Conservation (phyloP, 2,888 invertebrate species). For the Xylota sylvarum region DNA sequence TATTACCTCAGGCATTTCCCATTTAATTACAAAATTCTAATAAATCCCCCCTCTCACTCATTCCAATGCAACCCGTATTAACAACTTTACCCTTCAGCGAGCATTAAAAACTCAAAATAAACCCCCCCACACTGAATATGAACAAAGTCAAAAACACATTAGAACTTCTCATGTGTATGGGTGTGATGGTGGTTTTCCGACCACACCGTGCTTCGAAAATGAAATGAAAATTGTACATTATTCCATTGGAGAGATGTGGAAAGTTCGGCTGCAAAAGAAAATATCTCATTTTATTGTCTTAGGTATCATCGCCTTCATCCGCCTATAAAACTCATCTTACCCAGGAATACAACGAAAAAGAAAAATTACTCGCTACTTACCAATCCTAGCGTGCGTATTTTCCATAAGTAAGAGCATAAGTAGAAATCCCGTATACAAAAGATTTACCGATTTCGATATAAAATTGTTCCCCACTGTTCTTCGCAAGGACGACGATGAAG, state of each 20-base stretch:
- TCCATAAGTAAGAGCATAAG: conserved; percentile 80
- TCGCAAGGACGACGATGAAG: conserved; percentile 34
- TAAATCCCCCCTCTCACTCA: conserved; percentile 39
- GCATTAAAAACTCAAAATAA: conserved; percentile 59
- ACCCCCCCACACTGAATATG: too few relatives aligned
- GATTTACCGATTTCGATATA: conserved; percentile 75
- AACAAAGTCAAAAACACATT: conserved; percentile 49
- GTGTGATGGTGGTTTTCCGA: conserved; percentile 9
- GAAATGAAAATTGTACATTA: conserved; percentile 44
- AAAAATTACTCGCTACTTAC: conserved; percentile 80
- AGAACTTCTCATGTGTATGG: conserved; percentile 24
- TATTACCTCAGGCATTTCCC: conserved; percentile 68
- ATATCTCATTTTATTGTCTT: conserved; percentile 68
- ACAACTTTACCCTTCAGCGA: conserved; percentile 60
- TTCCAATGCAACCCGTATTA: conserved; percentile 22
- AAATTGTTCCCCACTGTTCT: conserved; percentile 71
- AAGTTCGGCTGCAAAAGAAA: conserved; percentile 27
- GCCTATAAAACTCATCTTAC: conserved; percentile 45
- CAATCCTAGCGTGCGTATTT: conserved; percentile 82
- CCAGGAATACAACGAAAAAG: conserved; percentile 1
- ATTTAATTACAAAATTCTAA: conserved; percentile 73
- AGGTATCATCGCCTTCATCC: conserved; percentile 56
- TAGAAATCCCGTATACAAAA: conserved; percentile 78
- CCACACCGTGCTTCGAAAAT: conserved; percentile 15
- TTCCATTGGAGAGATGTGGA: conserved; percentile 21